phyloP scores from a whole-genome alignment of 2,888 invertebrate genomes.

The Caenorhabditis auriculariae region DNA sequence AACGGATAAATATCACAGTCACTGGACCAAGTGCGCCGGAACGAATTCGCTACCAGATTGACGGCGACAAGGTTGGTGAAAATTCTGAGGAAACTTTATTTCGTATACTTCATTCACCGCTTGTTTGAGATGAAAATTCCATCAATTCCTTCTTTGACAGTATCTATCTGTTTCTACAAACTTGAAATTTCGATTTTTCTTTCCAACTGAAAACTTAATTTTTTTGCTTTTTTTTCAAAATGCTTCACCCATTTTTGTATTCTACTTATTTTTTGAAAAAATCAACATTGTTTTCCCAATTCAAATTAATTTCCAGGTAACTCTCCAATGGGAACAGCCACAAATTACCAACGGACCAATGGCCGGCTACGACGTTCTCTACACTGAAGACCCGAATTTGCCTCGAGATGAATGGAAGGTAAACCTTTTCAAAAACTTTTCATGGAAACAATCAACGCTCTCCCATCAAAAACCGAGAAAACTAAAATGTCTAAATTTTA shows the following conservation, averaged over 20 bases:
- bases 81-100: too few relatives aligned
- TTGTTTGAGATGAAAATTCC: too few relatives aligned
- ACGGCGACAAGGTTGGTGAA: constrained; percentile 49
- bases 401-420: constrained; percentile 54
- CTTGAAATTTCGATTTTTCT: too few relatives aligned
- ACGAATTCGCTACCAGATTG: constrained; percentile 56
- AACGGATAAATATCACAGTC: constrained; percentile 50
- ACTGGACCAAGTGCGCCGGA: constrained; percentile 60
- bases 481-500: constrained; percentile 1
- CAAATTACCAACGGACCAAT: constrained; percentile 59
- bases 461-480: too few relatives aligned
- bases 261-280: neutral
- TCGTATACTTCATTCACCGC: too few relatives aligned
- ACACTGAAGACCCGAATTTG: constrained; percentile 52
- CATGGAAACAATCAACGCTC: too few relatives aligned
- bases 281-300: neutral
- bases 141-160: too few relatives aligned
- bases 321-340: constrained; percentile 59
- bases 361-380: constrained; percentile 58
- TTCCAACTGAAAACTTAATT: too few relatives aligned
- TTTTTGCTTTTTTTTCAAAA: too few relatives aligned
- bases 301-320: constrained; percentile 12
- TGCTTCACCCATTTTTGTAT: neutral
- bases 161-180: too few relatives aligned
- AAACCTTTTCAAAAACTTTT: too few relatives aligned